Evolutionary conservation across 1,140 invertebrate genomes (phyloP).

Genomic region (Piezodorus guildinii): DNA sequence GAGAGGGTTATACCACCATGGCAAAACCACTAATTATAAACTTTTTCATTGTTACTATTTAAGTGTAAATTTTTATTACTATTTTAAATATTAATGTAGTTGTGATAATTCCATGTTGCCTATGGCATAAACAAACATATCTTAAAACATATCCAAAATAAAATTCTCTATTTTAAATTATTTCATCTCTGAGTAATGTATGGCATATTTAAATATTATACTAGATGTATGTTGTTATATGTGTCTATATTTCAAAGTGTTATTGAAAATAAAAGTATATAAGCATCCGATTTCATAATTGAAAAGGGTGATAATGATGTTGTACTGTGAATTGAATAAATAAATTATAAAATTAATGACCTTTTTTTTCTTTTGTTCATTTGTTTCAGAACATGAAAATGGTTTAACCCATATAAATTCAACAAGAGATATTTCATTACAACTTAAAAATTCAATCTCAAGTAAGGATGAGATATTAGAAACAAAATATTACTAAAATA

Average conservation of each 20-base stretch:
- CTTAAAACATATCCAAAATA: conserved; percentile 18
- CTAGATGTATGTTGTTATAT: conserved; percentile 18
- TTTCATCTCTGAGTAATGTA: conserved; percentile 12
- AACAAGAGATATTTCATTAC: too few relatives aligned
- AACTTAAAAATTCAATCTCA: too few relatives aligned
- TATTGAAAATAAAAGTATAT: conserved; percentile 2
- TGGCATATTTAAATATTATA: conserved; percentile 11
- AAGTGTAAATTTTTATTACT: conserved; percentile 6
- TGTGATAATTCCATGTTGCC: conserved; percentile 15
- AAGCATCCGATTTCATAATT: conserved; percentile 4
- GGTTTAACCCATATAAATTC: too few relatives aligned
- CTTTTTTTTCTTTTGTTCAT: too few relatives aligned
- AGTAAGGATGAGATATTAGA: too few relatives aligned
- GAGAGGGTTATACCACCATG: not conserved
- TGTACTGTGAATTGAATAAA: conserved; percentile 14
- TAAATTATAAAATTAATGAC: conserved; percentile 4
- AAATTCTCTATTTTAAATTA: conserved; percentile 18
- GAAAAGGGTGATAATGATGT: conserved; percentile 13
- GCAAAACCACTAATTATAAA: conserved; percentile 12
- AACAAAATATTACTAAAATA: too few relatives aligned
- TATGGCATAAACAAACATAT: conserved; percentile 11
- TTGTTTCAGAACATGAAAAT: too few relatives aligned
- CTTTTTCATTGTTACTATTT: conserved; percentile 6
- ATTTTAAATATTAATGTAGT: conserved; percentile 14
- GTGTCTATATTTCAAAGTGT: conserved; percentile 12